Conservation (phyloP, 1,140 invertebrate genomes). For the Magallana angulata region DNA sequence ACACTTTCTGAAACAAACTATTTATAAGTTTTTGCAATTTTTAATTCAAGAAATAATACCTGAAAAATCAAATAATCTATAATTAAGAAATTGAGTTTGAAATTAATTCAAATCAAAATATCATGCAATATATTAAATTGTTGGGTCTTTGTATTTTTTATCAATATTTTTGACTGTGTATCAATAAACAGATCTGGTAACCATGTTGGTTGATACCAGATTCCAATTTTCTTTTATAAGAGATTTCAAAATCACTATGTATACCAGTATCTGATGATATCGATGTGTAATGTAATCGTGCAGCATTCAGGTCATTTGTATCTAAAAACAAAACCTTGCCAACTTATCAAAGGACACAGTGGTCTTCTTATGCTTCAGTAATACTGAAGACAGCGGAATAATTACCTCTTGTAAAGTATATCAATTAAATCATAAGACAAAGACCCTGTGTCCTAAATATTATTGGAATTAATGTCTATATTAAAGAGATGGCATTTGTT, state of each 20-base stretch:
- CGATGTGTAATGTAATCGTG: constrained; percentile 8
- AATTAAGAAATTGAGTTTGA: too few relatives aligned
- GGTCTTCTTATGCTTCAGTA: constrained; percentile 20
- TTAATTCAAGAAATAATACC: too few relatives aligned
- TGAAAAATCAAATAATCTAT: too few relatives aligned
- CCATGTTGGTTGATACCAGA: background rate
- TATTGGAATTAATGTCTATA: background rate
- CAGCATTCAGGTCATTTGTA: constrained; percentile 25
- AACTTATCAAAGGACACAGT: constrained; percentile 23
- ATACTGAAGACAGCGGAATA: background rate
- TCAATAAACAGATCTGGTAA: background rate
- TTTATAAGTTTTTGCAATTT: too few relatives aligned
- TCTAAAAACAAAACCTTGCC: constrained; percentile 37
- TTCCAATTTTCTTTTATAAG: constrained; percentile 5
- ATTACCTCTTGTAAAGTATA: constrained; percentile 17
- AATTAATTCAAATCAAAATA: too few relatives aligned
- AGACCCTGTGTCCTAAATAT: constrained; percentile 13
- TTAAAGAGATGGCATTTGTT: background rate
- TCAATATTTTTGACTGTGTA: too few relatives aligned
- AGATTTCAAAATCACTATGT: background rate
- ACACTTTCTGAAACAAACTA: too few relatives aligned
- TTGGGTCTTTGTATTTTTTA: too few relatives aligned
- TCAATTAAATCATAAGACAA: constrained; percentile 32
- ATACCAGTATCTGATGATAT: constrained; percentile 34
- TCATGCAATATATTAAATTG: too few relatives aligned